Conservation (phyloP, 2,113 vertebrate genomes). For the Poeciliopsis retropinna region DNA sequence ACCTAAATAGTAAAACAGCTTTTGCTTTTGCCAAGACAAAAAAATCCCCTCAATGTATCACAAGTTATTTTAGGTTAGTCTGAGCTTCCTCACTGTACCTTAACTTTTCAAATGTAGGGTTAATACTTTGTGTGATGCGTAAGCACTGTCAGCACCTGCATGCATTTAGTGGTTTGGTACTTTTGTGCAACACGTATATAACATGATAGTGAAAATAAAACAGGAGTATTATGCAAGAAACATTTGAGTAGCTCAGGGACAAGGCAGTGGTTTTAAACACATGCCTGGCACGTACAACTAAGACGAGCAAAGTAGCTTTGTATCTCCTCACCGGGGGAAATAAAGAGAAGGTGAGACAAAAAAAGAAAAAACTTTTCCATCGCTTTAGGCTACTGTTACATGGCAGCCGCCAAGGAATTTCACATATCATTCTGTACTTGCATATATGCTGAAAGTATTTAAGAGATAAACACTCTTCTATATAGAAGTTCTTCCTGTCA, state of each 20-base stretch:
- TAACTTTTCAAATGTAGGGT: constrained; percentile 20
- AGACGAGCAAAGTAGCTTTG: constrained; percentile 74
- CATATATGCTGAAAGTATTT: constrained; percentile 67
- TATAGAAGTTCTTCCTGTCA: constrained; percentile 34
- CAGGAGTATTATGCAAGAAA: constrained; percentile 41
- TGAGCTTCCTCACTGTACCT: constrained; percentile 10
- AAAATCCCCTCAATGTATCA: constrained; percentile 9
- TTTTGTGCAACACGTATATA: constrained; percentile 39
- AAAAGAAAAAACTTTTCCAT: constrained; percentile 62
- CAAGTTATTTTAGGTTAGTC: constrained; percentile 16
- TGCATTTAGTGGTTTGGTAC: constrained; percentile 35
- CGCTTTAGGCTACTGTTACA: constrained; percentile 77
- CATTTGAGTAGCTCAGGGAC: constrained; percentile 47
- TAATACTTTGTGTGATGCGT: constrained; percentile 25
- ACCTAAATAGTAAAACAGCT: neutral
- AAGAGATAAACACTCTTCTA: constrained; percentile 46
- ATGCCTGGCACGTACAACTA: constrained; percentile 77
- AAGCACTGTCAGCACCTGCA: constrained; percentile 39
- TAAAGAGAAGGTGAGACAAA: constrained; percentile 80
- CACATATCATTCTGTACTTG: constrained; percentile 75
- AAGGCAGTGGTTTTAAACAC: constrained; percentile 61
- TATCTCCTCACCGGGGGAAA: constrained; percentile 79
- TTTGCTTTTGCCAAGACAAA: constrained; percentile 4
- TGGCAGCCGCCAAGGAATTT: constrained; percentile 75
- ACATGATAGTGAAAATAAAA: constrained; percentile 36